A percentile compares a stretch with the other conserved stretches of the same genome.
These are phyloP conservation scores for Aurelia sp. DNA, from an alignment of 30 jellyfish, hydroid and myxozoan genomes.

Conservation along the genomic window DNA sequence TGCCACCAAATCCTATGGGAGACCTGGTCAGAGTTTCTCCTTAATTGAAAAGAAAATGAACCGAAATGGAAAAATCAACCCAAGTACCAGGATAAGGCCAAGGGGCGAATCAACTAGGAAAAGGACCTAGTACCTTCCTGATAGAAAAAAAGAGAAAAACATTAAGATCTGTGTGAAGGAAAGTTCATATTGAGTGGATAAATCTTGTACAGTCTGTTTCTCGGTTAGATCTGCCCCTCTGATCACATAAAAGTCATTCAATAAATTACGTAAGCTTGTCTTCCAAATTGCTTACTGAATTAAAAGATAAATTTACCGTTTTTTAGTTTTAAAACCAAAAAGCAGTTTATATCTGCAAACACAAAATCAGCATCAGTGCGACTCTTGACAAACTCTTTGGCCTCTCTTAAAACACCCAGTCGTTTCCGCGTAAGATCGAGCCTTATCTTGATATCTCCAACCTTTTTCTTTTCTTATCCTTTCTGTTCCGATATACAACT, in stretches of 20 bases:
- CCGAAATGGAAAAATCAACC: neutral
- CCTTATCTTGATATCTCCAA: too few relatives aligned
- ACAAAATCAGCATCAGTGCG: too few relatives aligned
- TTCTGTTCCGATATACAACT: too few relatives aligned
- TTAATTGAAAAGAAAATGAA: neutral
- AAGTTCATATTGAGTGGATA: neutral
- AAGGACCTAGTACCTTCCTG: neutral
- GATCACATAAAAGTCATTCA: neutral
- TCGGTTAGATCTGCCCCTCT: neutral
- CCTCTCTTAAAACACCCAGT: neutral
- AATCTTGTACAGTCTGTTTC: neutral
- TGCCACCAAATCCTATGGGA: too few relatives aligned
- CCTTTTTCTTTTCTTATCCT: too few relatives aligned
- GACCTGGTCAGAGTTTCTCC: neutral
- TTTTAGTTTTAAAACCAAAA: too few relatives aligned
- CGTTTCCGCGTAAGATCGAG: neutral
- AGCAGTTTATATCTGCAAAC: too few relatives aligned
- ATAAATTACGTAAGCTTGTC: too few relatives aligned
- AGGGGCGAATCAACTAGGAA: neutral
- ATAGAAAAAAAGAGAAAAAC: neutral
- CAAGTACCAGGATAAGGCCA: slow-evolving; percentile 7
- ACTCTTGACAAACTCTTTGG: neutral
- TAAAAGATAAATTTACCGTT: too few relatives aligned
- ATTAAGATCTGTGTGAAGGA: neutral
- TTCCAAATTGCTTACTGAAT: too few relatives aligned